phyloP scores from a whole-genome alignment of 2,113 vertebrate species.

The Indicator maculatus region DNA sequence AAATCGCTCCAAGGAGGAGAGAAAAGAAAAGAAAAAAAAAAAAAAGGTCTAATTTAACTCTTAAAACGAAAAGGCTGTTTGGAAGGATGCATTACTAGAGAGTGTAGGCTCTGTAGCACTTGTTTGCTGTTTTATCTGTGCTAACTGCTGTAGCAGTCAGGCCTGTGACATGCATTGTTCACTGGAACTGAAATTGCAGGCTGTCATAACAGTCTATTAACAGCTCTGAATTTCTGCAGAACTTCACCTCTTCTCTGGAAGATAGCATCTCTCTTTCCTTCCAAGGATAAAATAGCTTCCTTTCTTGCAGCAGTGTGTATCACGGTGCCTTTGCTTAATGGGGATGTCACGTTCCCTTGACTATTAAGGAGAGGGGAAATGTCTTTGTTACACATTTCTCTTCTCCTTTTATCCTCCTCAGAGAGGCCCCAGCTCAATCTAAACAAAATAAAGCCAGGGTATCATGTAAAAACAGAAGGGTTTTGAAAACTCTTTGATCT shows the following conservation, averaged over 20 bases:
- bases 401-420: conserved; percentile 61
- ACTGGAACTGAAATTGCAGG: conserved; percentile 3
- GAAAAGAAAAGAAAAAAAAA: not conserved
- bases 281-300: conserved; percentile 64
- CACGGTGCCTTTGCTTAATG: conserved; percentile 48
- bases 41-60: not conserved
- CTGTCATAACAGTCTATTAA: conserved; percentile 57
- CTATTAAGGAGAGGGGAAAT: conserved; percentile 71
- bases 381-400: conserved; percentile 61
- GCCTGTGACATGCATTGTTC: conserved; percentile 4
- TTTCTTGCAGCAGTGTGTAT: conserved; percentile 30
- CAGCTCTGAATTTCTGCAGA: conserved; percentile 54
- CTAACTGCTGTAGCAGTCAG: not conserved
- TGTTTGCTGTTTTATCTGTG: not conserved
- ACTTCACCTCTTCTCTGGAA: conserved; percentile 16
- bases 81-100: not conserved
- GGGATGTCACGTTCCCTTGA: conserved; percentile 67
- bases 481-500: conserved; percentile 60
- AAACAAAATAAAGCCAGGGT: conserved; percentile 66
- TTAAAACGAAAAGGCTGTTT: not conserved
- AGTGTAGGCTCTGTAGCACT: not conserved
- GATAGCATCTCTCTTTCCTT: conserved; percentile 68
- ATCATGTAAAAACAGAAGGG: conserved; percentile 64
- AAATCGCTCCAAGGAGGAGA: not conserved
- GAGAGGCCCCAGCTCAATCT: conserved; percentile 50